Conservation (phyloP, 2,888 invertebrate genomes). For the Ormyrus labotus region DNA sequence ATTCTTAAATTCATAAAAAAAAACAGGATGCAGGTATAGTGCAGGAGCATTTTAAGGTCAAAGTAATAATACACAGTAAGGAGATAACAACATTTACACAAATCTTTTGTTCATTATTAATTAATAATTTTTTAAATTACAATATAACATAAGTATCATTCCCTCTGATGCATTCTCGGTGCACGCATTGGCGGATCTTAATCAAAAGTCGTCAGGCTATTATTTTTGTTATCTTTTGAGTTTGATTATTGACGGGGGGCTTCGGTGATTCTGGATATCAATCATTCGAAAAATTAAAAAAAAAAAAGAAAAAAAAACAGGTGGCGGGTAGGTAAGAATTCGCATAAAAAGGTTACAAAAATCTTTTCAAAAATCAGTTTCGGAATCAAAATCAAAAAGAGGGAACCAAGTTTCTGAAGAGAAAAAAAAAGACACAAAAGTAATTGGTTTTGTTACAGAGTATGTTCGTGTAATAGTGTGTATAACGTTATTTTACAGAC, state of each 20-base stretch:
- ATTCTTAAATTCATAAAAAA: not conserved
- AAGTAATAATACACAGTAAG: constrained; percentile 54
- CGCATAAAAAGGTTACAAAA: constrained; percentile 25
- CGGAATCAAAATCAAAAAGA: constrained; percentile 23
- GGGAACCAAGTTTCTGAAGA: not conserved
- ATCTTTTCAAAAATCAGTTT: constrained; percentile 23
- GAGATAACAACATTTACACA: constrained; percentile 58
- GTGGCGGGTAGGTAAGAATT: not conserved
- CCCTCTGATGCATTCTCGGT: constrained; percentile 53
- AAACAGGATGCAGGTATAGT: constrained; percentile 16
- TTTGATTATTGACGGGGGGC: constrained; percentile 4
- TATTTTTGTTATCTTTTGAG: constrained; percentile 15
- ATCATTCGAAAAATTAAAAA: constrained; percentile 3
- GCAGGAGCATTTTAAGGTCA: constrained; percentile 35
- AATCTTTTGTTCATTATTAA: constrained; percentile 58
- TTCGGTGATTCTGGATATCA: not conserved
- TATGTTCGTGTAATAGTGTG: constrained; percentile 24
- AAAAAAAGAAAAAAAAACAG: constrained; percentile 19
- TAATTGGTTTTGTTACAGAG: constrained; percentile 21
- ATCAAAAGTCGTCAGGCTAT: not conserved
- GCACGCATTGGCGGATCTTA: constrained; percentile 15
- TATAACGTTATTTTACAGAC: constrained; percentile 38
- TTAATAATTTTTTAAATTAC: constrained; percentile 64
- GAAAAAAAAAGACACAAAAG: constrained; percentile 40
- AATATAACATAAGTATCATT: constrained; percentile 63